These are phyloP conservation scores for Habroteleia sp. DNA, from an alignment of 2,888 invertebrate genomes.

Conservation along the genomic window DNA sequence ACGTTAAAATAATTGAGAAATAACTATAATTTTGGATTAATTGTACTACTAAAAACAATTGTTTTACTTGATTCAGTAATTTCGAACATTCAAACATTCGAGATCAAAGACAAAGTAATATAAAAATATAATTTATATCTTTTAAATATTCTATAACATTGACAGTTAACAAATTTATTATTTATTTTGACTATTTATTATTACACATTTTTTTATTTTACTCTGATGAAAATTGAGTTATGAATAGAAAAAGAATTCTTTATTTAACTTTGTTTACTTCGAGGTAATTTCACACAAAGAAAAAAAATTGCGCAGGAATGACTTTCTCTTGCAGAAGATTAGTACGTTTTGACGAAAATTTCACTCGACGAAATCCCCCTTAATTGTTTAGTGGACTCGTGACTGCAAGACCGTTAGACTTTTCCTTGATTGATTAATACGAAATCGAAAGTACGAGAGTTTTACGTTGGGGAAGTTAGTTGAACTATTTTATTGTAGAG, in stretches of 20 bases:
- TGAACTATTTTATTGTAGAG: conserved; percentile 42
- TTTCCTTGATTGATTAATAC: conserved; percentile 56
- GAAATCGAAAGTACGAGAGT: conserved; percentile 56
- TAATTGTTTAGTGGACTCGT: conserved; percentile 55
- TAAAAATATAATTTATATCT: no score
- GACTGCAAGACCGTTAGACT: conserved; percentile 29
- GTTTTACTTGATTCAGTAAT: no score
- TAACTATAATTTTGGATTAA: no score
- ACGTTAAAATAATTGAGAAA: no score
- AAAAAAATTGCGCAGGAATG: conserved; percentile 22
- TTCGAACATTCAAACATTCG: no score
- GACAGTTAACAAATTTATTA: no score
- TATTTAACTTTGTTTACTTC: conserved; percentile 39
- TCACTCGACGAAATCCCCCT: conserved; percentile 53
- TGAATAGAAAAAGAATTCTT: conserved; percentile 24
- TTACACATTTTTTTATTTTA: no score
- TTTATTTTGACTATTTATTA: no score
- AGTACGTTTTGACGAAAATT: conserved; percentile 51
- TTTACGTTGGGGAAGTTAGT: conserved; percentile 27
- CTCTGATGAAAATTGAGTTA: no score
- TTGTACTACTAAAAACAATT: no score
- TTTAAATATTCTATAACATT: no score
- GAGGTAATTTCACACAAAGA: conserved; percentile 21
- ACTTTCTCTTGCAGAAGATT: conserved; percentile 37
- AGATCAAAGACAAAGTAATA: no score